Base-by-base conservation (phyloP, 2,113 vertebrate genomes). In the Corythaeola cristata region DNA sequence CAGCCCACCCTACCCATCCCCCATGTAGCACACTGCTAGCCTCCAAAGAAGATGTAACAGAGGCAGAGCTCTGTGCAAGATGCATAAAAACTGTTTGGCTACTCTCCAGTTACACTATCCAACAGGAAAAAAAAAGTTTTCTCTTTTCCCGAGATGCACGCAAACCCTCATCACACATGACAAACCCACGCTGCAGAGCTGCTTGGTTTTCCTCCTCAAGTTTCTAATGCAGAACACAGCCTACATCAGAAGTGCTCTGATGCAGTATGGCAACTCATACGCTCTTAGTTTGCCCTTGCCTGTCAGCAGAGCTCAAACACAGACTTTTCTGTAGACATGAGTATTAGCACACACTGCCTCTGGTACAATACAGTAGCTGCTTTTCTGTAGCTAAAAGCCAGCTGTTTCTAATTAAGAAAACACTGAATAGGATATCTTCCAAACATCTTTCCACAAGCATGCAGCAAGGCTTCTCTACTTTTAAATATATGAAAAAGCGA, bases 301-400 rank as follows among this genome's bases (percentile, higher is more conserved):
- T 30, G 1, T 95, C 91, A 94, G 20, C 0, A 0, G 20, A 47
- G 49, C 59, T 96, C 47, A 81, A 93, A 89, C 28, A 55, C 33
- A 88, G 75, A 24, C 23, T 20, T 66, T 26, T 90, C n/a, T 72
- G 32, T n/a, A 87, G 73, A 90, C 63, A 62, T 11, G 8, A 79
- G 12, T 56, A 66, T 87, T 66, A 85, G 39, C 28, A 81, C 56
- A 88, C 15, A 15, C 19, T 77, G 89, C 77, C 80, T 88, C 75
- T 89, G 55, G 74, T 88, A 96, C 55, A 94, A 93, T 77, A 96
- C 94, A 96, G 94, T 95, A 97, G 96, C 91, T 93, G 74, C 81
- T 83, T 74, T 73, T 66, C 63, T 83, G 18, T 52, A 89, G 58
- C 76, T 92, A 92, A 93, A 82, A 91, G n/a, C 23, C 81, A 96